phyloP scores from a whole-genome alignment of 2,113 vertebrate genomes.

The Hipposideros armiger region DNA sequence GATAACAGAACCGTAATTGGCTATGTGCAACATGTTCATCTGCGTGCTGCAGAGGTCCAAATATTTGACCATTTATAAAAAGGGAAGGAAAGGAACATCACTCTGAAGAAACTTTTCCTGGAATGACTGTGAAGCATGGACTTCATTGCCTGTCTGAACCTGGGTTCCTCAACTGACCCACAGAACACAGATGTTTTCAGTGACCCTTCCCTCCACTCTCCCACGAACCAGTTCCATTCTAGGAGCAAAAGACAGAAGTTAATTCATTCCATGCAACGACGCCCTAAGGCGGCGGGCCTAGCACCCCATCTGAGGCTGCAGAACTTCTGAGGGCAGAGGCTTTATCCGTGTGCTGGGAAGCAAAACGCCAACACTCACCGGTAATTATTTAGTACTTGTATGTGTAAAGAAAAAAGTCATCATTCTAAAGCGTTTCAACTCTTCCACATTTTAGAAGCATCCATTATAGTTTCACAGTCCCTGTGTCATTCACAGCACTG shows the following conservation, averaged over 20 bases:
- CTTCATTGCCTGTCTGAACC: neutral
- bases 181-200: neutral
- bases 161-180: neutral
- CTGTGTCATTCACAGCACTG: rapidly evolving
- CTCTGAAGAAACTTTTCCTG: neutral
- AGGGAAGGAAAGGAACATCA: neutral
- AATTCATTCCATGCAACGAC: rapidly evolving
- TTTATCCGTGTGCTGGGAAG: rapidly evolving
- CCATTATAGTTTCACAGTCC: neutral
- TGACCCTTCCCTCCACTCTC: rapidly evolving
- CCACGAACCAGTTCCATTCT: neutral
- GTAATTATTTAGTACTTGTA: too few species aligned
- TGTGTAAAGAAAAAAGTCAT: neutral
- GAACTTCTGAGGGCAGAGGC: too few species aligned
- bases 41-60: neutral
- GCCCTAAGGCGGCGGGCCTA: neutral
- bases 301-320: neutral
- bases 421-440: neutral
- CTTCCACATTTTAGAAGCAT: neutral
- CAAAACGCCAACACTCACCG: neutral
- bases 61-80: neutral
- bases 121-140: rapidly evolving
- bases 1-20: neutral
- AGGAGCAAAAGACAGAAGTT: neutral
- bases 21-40: neutral